Evolutionary conservation across 2,113 vertebrate genomes (phyloP).

Genomic region (Dipodomys ordii): DNA sequence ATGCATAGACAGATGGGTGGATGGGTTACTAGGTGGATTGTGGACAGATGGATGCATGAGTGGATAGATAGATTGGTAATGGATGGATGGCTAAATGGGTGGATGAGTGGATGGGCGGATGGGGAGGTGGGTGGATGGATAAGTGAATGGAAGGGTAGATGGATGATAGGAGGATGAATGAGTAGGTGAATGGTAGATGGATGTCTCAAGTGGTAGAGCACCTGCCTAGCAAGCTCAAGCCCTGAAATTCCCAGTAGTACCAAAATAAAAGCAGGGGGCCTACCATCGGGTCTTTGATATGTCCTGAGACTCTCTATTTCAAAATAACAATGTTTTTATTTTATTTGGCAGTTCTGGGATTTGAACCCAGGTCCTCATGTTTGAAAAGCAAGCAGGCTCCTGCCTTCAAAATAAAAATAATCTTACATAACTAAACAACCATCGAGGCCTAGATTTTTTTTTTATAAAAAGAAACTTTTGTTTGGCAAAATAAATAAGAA

Average conservation of each 20-base stretch:
- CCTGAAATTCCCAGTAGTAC: too few relatives aligned
- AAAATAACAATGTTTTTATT: background rate
- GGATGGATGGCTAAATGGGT: too few relatives aligned
- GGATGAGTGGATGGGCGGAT: background rate
- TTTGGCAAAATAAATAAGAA: background rate
- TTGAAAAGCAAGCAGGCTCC: background rate
- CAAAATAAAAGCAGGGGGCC: too few relatives aligned
- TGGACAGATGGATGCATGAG: too few relatives aligned
- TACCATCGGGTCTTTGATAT: fast-evolving
- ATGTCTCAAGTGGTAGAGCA: background rate
- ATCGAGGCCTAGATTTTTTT: background rate
- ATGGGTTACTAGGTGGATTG: too few relatives aligned
- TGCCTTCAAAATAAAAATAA: background rate
- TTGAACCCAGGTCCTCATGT: background rate
- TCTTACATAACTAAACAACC: background rate
- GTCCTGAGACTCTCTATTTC: background rate
- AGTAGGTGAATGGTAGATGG: too few relatives aligned
- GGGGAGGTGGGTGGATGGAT: background rate
- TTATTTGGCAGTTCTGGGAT: too few relatives aligned
- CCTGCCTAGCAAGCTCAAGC: background rate
- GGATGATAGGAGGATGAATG: too few relatives aligned
- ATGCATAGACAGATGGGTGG: too few relatives aligned
- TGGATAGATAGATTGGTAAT: background rate
- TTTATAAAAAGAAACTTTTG: background rate
- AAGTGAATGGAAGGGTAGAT: background rate